A percentile compares a stretch with the other conserved stretches of the same genome.
These are phyloP conservation scores for Caenorhabditis drosophilae DNA, from an alignment of 2,888 invertebrate genomes.

Conservation along the genomic window DNA sequence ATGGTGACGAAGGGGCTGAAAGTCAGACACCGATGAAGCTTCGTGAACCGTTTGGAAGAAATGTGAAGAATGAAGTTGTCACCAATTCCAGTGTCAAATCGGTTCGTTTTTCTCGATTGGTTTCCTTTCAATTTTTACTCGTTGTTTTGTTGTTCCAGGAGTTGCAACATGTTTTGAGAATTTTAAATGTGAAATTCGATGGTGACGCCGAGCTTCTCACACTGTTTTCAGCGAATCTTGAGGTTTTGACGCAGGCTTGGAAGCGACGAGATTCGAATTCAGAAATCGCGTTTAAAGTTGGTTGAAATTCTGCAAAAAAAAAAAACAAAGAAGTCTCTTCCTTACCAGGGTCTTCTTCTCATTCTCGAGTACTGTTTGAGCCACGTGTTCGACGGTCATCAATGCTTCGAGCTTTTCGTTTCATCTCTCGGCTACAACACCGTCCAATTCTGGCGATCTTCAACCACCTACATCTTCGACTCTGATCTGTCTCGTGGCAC, in stretches of 20 bases:
- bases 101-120: no score
- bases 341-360: conserved; percentile 56
- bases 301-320: neutral
- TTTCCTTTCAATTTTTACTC: neutral
- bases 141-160: conserved; percentile 6
- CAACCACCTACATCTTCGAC: conserved; percentile 59
- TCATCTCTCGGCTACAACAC: conserved; percentile 53
- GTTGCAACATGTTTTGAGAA: conserved; percentile 21
- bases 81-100: conserved; percentile 11
- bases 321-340: neutral
- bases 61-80: conserved; percentile 17
- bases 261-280: conserved; percentile 54
- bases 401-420: conserved; percentile 60
- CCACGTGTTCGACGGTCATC: conserved; percentile 55
- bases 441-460: conserved; percentile 39
- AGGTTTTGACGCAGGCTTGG: conserved; percentile 54
- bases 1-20: no score
- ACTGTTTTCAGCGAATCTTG: conserved; percentile 26
- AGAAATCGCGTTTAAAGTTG: conserved; percentile 60
- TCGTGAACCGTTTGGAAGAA: conserved; percentile 22
- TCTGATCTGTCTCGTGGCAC: conserved; percentile 66
- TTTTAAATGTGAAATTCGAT: conserved; percentile 21
- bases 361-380: conserved; percentile 65
- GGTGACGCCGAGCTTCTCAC: conserved; percentile 10
- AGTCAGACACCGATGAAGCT: conserved; percentile 1